Evolutionary conservation across 2,113 vertebrate genomes (phyloP).

Genomic region (Nothoprocta pentlandii): DNA sequence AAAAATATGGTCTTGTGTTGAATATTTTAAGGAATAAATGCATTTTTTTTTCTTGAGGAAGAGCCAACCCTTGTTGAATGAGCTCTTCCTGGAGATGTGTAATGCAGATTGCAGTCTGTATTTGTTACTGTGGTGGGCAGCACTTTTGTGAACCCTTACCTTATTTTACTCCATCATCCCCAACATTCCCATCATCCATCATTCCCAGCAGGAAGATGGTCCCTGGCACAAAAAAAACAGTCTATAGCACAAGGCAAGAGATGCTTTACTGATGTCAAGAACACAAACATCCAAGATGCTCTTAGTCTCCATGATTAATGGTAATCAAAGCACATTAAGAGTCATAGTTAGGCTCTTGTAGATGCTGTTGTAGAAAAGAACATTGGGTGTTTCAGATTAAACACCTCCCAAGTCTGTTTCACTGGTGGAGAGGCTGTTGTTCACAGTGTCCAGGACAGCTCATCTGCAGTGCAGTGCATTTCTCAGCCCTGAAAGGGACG

Average conservation of each 20-base stretch:
- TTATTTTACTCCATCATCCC: not conserved
- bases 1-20: not conserved
- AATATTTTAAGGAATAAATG: not conserved
- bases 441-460: not conserved
- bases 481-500: not conserved
- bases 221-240: not conserved
- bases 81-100: not conserved
- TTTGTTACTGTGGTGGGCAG: not conserved
- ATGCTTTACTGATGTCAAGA: not conserved
- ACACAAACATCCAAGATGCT: not conserved
- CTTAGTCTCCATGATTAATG: not conserved
- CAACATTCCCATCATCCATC: too few relatives aligned
- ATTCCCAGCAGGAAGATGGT: not conserved
- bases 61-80: not conserved
- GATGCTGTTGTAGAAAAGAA: not conserved
- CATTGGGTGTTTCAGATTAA: not conserved
- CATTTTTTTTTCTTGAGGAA: not conserved
- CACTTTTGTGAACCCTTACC: not conserved
- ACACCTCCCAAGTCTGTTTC: not conserved
- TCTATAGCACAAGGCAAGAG: not conserved
- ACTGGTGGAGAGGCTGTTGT: not conserved
- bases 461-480: fast-evolving
- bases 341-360: not conserved
- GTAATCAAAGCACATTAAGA: not conserved
- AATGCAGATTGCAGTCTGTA: not conserved